Percentiles rank a stretch among this genome's conserved stretches.
These are phyloP conservation scores for Caenorhabditis sp. DNA, from an alignment of 2,888 invertebrate species.

Conservation along the genomic window DNA sequence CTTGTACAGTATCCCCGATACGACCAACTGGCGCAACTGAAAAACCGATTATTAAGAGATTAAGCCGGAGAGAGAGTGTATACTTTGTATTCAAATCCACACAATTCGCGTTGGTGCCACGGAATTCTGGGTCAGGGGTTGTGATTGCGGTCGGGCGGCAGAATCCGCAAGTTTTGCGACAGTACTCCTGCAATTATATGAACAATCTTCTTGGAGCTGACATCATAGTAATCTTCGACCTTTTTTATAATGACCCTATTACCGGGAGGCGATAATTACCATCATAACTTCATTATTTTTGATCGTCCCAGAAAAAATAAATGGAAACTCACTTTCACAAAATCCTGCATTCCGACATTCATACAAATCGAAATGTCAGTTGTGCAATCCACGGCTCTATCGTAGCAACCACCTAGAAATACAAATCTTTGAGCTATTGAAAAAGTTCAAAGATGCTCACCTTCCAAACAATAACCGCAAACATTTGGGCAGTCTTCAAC, in stretches of 20 bases:
- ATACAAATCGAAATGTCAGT: conserved; percentile 59
- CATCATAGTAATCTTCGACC: background rate
- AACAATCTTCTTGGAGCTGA: background rate
- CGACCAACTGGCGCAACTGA: conserved; percentile 65
- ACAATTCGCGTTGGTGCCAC: conserved; percentile 56
- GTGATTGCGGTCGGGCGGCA: conserved; percentile 59
- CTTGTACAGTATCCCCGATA: conserved; percentile 56
- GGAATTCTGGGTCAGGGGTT: conserved; percentile 50
- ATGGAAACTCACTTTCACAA: conserved; percentile 43
- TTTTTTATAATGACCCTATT: background rate
- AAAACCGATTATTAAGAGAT: conserved; percentile 36
- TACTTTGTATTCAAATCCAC: conserved; percentile 65
- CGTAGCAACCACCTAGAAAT: conserved; percentile 57
- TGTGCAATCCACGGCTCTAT: conserved; percentile 60
- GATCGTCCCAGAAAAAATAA: too few species aligned
- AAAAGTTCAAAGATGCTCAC: conserved; percentile 34
- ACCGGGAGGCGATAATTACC: background rate
- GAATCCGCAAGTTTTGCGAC: conserved; percentile 63
- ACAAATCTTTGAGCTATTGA: background rate
- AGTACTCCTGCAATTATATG: conserved; percentile 42
- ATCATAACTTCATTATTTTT: too few species aligned
- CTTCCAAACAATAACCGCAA: conserved; percentile 68
- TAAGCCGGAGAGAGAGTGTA: background rate
- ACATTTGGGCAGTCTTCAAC: conserved; percentile 68
- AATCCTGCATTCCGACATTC: conserved; percentile 59